Evolutionary conservation across 2,888 invertebrate species (phyloP).

Genomic region (Resseliella maxima): DNA sequence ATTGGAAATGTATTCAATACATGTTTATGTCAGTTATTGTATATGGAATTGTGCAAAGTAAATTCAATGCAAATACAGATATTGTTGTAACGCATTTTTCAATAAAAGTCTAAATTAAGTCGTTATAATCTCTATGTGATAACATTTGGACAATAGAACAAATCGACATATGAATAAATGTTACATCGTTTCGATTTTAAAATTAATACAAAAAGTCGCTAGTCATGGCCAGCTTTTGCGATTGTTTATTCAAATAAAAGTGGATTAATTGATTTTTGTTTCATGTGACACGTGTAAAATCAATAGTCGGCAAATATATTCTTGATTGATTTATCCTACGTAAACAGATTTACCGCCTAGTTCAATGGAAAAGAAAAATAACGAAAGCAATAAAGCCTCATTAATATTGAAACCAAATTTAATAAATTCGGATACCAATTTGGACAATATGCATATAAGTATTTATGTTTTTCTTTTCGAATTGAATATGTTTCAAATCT

Average conservation of each 20-base stretch:
- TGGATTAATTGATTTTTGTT: slow-evolving; percentile 29
- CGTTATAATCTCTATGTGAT: background rate
- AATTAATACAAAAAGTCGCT: background rate
- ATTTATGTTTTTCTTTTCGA: background rate
- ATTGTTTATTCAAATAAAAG: background rate
- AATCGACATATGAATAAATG: background rate
- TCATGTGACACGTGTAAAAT: background rate
- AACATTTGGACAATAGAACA: background rate
- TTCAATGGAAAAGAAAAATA: background rate
- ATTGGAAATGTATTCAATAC: too few species aligned
- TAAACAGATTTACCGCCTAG: background rate
- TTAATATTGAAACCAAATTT: background rate
- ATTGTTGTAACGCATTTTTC: background rate
- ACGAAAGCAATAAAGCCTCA: background rate
- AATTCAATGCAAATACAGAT: slow-evolving; percentile 2
- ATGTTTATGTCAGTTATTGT: too few species aligned
- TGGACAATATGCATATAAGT: background rate
- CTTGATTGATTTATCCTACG: background rate
- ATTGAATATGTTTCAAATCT: background rate
- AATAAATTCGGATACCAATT: background rate
- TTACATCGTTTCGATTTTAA: background rate
- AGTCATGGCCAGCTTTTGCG: background rate
- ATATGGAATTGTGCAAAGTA: too few species aligned
- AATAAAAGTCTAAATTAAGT: background rate
- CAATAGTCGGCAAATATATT: background rate